Percentiles rank a stretch among this genome's conserved stretches.
These are phyloP conservation scores for Austrofundulus limnaeus DNA, from an alignment of 2,113 vertebrate genomes.

Conservation along the genomic window DNA sequence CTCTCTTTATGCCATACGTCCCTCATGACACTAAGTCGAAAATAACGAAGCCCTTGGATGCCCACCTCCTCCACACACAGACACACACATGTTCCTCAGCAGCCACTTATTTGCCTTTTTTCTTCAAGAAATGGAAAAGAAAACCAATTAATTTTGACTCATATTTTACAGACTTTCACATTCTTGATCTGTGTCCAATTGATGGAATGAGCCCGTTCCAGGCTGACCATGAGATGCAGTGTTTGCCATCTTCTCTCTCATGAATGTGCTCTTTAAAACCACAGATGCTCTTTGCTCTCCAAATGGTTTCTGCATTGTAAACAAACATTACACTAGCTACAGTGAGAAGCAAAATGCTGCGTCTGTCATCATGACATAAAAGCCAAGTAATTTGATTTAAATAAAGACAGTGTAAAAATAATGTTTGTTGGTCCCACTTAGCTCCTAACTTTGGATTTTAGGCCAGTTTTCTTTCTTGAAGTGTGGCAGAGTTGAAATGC, in stretches of 20 bases:
- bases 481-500: conserved; percentile 20
- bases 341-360: conserved; percentile 21
- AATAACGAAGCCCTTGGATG: conserved; percentile 57
- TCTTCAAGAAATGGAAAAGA: conserved; percentile 35
- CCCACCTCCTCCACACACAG: background rate
- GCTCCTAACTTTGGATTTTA: conserved; percentile 36
- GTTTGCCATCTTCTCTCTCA: conserved; percentile 11
- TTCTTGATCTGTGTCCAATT: conserved; percentile 56
- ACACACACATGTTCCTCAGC: conserved; percentile 9
- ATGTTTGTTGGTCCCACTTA: conserved; percentile 31
- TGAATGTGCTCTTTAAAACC: conserved; percentile 5
- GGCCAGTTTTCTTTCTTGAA: conserved; percentile 35
- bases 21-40: conserved; percentile 52
- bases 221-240: conserved; percentile 50
- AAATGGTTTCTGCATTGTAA: conserved; percentile 40
- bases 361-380: conserved; percentile 58
- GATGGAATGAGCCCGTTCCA: conserved; percentile 49
- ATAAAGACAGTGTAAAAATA: conserved; percentile 13
- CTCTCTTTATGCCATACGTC: conserved; percentile 33
- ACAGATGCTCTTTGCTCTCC: conserved; percentile 25
- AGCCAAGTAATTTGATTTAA: conserved; percentile 44
- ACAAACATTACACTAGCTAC: background rate
- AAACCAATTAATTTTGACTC: conserved; percentile 71
- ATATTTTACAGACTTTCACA: conserved; percentile 43
- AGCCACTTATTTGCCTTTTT: conserved; percentile 40